Evolutionary conservation across 1,140 invertebrate species (phyloP), one percentile per base, ranked within the genome.

Genomic region (Lineus longissimus): DNA sequence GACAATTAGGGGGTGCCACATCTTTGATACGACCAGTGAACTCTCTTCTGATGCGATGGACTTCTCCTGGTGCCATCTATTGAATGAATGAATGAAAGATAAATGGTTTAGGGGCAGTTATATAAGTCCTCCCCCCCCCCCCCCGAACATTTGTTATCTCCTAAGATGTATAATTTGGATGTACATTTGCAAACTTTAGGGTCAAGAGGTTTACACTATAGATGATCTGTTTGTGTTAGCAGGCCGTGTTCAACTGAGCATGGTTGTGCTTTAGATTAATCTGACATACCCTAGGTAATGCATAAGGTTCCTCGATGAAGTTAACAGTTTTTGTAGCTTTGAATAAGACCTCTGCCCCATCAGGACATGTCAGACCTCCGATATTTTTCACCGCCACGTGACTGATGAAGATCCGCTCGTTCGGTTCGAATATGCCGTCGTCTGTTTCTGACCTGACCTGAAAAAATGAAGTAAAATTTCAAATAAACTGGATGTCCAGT

Each of bases 361-460:
- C 47, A 6, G 47, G 47, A 9, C 19, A 19, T 9, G 25, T 23
- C 47, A 51, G n/a, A 4, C 47, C 47, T 4, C 47, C 47, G 6
- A 51, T n/a, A n/a, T 51, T 51, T n/a, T 23, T 51, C 47, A 51
- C 47, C 4, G 25, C n/a, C n/a, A 51, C 47, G n/a, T 51, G 19
- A 27, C 19, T 23, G 4, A 51, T 27, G 25, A 51, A 51, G 9
- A 51, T 51, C 4, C 47, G n/a, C 47, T 51, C 47, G 25, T 51
- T 51, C 47, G 47, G 47, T 51, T 51, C 47, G 25, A 51, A 51
- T 4, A 51, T 51, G n/a, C 47, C 47, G n/a, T 51, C 47, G 25
- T 51, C 47, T 9, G 25, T 51, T n/a, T 51, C 47, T 4, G 47
- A 51, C n/a, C 47, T 51, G 9, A 51, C 47, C 47, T 51, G 25